Evolutionary conservation across 2,888 invertebrate species (phyloP), one percentile per base, ranked within the genome.

Genomic region (Cryptus armator): DNA sequence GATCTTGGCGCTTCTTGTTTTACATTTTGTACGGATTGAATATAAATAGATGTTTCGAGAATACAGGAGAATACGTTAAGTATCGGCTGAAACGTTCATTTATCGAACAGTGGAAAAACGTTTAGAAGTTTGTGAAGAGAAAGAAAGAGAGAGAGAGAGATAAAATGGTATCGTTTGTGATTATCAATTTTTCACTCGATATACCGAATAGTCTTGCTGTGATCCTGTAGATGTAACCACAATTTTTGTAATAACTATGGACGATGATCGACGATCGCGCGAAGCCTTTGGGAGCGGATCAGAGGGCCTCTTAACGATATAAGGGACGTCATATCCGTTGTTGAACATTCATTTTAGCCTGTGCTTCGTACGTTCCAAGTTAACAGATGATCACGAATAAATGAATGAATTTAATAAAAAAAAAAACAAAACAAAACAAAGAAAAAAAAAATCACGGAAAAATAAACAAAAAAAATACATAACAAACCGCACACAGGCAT

Each of bases 191-290:
- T 86, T 80, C 83, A 86, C 85, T 81, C 80, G 83, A 85, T 85
- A 82, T 84, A 84, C 86, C 83, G 84, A 86, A 86, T 88, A 89
- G 87, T 90, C 89, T 90, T 88, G 87, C 91, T 92, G 91, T 92
- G 91, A 91, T 91, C 90, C 89, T 87, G 88, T 91, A 91, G 89
- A 88, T 90, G 87, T 90, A 90, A 91, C 85, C 86, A 68, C 83
- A 62, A 86, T 84, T 89, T 90, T 89, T 90, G 86, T 87, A 89
- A 88, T 88, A 78, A 82, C 83, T 64, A 75, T 59, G 43, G 7
- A 56, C 43, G 66, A 67, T 10, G 64, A 10, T 37, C 51, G 66
- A 44, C 51, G 72, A 56, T 70, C 43, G 79, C 56, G 83, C 68
- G 71, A 71, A 75, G 76, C 70, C 77, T 83, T 82, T 83, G 32